These are phyloP conservation scores for Tursiops truncatus DNA, from an alignment of 2,113 vertebrate genomes.

Conservation along the genomic window DNA sequence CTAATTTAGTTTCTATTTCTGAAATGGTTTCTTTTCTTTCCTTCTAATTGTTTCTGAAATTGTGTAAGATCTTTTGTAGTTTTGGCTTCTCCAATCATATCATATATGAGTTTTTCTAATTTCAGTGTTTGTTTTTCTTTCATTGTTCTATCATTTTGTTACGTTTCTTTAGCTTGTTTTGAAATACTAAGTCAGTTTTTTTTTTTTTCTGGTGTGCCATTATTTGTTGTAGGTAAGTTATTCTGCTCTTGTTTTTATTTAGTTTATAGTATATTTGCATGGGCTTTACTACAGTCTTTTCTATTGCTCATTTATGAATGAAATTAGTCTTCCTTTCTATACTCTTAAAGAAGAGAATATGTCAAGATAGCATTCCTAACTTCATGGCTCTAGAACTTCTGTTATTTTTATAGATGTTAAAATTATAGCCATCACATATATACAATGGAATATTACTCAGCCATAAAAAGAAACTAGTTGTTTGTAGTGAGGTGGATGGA, in stretches of 20 bases:
- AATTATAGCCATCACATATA: not conserved
- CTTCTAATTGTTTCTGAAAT: not conserved
- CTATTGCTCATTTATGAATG: not conserved
- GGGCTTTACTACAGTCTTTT: not conserved
- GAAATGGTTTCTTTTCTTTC: not conserved
- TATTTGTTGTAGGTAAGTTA: not conserved
- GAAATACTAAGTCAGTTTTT: not conserved
- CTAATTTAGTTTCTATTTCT: constrained; percentile 21
- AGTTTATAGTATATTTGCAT: not conserved
- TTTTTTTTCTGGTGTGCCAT: not conserved
- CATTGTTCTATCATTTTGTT: not conserved
- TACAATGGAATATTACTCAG: too few relatives aligned
- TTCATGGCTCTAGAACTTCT: not conserved
- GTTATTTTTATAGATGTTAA: not conserved
- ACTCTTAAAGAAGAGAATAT: not conserved
- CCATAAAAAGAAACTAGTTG: too few relatives aligned
- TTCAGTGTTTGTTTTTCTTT: not conserved
- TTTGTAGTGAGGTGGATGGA: too few relatives aligned
- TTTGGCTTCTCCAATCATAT: not conserved
- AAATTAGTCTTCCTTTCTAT: not conserved
- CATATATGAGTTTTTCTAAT: not conserved
- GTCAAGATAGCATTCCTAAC: not conserved
- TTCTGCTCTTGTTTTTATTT: not conserved
- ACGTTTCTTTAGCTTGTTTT: not conserved
- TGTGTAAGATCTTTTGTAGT: not conserved